phyloP scores from a whole-genome alignment of 2,888 invertebrate genomes.

The Yponomeuta evonymella region DNA sequence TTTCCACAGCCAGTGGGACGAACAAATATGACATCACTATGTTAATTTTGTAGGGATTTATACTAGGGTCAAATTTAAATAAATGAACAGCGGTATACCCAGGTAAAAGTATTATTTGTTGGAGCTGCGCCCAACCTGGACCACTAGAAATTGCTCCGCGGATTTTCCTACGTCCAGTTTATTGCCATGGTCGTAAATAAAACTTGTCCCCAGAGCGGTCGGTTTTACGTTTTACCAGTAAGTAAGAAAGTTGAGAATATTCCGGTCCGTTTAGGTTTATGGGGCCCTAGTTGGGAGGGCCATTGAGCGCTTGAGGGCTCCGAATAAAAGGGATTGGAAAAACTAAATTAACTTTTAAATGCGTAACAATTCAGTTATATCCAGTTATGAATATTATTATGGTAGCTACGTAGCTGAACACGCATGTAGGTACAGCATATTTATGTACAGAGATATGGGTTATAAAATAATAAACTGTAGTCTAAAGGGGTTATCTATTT shows the following conservation, averaged over 20 bases:
- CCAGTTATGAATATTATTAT: not conserved
- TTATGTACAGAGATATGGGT: too few relatives aligned
- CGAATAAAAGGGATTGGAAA: not conserved
- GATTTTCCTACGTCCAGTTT: not conserved
- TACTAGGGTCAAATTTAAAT: not conserved
- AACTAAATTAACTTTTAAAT: not conserved
- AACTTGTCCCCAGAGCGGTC: not conserved
- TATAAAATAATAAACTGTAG: too few relatives aligned
- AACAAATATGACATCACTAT: not conserved
- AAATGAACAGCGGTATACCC: not conserved
- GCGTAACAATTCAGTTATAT: not conserved
- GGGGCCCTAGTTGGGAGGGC: not conserved
- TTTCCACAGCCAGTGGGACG: too few relatives aligned
- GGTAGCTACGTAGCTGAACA: too few relatives aligned
- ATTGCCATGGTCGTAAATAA: not conserved
- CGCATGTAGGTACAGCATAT: too few relatives aligned
- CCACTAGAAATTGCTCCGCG: not conserved
- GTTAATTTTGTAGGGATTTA: not conserved
- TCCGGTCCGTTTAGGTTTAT: not conserved
- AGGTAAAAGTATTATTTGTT: not conserved
- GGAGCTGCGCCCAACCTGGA: not conserved
- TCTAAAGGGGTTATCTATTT: too few relatives aligned
- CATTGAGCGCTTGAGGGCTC: not conserved
- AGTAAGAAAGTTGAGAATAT: conserved; percentile 3
- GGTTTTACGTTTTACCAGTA: conserved; percentile 3